These are phyloP conservation scores for Euura saliciscinereae DNA, from an alignment of 1,140 invertebrate species.

Conservation along the genomic window DNA sequence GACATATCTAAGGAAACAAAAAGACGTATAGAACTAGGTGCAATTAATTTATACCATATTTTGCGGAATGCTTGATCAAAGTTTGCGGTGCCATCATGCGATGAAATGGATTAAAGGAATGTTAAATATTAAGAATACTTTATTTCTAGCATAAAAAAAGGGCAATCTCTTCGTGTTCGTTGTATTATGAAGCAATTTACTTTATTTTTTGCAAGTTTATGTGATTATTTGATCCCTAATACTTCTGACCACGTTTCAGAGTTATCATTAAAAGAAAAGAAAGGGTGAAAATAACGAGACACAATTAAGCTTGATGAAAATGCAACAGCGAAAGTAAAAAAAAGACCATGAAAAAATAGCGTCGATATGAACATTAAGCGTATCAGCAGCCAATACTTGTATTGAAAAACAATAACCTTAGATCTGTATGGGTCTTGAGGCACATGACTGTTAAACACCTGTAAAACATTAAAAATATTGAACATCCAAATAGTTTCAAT, in stretches of 20 bases:
- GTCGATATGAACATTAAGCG: background rate
- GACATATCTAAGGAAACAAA: too few relatives aligned
- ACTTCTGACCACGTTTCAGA: background rate
- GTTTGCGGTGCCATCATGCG: background rate
- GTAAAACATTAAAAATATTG: slow-evolving; percentile 63
- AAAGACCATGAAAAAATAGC: background rate
- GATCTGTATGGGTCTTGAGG: slow-evolving; percentile 87
- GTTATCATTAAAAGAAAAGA: background rate
- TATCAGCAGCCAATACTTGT: slow-evolving; percentile 22
- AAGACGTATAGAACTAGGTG: too few relatives aligned
- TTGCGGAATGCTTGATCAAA: too few relatives aligned
- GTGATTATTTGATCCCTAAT: background rate
- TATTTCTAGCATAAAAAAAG: too few relatives aligned
- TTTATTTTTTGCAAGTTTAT: background rate
- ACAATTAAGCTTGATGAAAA: background rate
- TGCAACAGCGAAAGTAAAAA: background rate
- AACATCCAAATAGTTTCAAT: slow-evolving; percentile 40
- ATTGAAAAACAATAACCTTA: slow-evolving; percentile 67
- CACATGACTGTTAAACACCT: slow-evolving; percentile 92
- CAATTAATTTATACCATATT: too few relatives aligned
- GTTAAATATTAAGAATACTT: slow-evolving; percentile 1
- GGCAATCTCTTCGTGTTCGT: too few relatives aligned
- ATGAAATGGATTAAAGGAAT: background rate
- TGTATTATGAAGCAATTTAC: too few relatives aligned
- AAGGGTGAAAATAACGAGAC: background rate